Conservation (phyloP, 1,140 invertebrate species). For the Paraescarpia echinospica region DNA sequence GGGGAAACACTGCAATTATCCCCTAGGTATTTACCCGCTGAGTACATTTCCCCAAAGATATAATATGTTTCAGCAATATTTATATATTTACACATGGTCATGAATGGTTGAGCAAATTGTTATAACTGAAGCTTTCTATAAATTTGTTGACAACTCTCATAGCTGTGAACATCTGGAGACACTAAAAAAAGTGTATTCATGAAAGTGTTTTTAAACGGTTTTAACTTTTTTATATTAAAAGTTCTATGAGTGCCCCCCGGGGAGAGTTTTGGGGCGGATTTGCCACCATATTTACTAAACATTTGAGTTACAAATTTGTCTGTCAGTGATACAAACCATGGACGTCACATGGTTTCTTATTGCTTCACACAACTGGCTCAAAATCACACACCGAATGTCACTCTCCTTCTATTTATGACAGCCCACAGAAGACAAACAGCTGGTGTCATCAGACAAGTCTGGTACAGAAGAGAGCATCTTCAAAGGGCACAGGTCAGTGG, state of each 20-base stretch:
- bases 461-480: not conserved
- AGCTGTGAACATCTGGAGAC: too few species aligned
- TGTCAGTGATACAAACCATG: not conserved
- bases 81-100: too few species aligned
- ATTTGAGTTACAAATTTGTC: not conserved
- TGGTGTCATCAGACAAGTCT: not conserved
- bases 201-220: too few species aligned
- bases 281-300: not conserved
- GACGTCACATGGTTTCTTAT: not conserved
- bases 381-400: not conserved
- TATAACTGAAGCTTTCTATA: too few species aligned
- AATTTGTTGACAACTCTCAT: too few species aligned
- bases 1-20: too few species aligned
- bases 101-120: too few species aligned
- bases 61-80: too few species aligned
- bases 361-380: too few species aligned
- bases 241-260: not conserved
- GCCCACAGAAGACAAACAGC: not conserved
- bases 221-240: not conserved
- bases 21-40: too few species aligned
- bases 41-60: too few species aligned
- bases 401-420: not conserved
- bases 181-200: too few species aligned
- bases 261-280: not conserved
- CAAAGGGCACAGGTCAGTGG: not conserved